Conservation (phyloP, 37 sponge, comb jelly and placozoan species). For the Oscarella lobularis region DNA sequence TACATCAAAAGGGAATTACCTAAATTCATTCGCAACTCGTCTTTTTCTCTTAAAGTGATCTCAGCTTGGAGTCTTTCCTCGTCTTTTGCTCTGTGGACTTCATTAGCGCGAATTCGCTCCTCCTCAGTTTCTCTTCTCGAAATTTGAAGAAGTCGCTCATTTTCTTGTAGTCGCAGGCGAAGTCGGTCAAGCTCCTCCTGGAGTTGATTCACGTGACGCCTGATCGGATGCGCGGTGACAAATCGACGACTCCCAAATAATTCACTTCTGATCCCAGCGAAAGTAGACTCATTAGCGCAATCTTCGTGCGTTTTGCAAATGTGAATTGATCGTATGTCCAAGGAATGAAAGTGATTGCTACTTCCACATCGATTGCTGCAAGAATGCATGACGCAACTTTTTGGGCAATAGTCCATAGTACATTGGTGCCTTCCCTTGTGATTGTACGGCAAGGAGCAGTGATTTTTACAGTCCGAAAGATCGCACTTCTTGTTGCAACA, state of each 20-base stretch:
- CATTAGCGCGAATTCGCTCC: too few relatives aligned
- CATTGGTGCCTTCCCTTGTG: not conserved
- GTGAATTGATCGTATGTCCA: not conserved
- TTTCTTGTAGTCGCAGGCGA: too few relatives aligned
- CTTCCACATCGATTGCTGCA: too few relatives aligned
- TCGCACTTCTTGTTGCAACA: not conserved
- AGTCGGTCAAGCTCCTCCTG: not conserved
- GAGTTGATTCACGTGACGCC: not conserved
- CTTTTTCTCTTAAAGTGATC: too few relatives aligned
- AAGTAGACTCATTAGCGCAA: not conserved
- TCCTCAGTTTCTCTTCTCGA: not conserved
- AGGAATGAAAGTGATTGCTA: not conserved
- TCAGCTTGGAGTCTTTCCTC: too few relatives aligned
- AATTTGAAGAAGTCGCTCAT: not conserved
- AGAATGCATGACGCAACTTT: not conserved
- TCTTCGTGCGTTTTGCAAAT: not conserved
- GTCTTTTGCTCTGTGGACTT: too few relatives aligned
- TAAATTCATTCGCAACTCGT: too few relatives aligned
- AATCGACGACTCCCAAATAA: not conserved
- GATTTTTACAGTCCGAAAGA: not conserved
- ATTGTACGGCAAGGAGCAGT: not conserved
- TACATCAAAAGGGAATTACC: too few relatives aligned
- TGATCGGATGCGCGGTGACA: not conserved
- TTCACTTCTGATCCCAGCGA: not conserved
- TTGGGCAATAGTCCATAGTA: not conserved